These are phyloP conservation scores for Pitta sordida DNA, from an alignment of 2,113 vertebrate species.

Conservation along the genomic window DNA sequence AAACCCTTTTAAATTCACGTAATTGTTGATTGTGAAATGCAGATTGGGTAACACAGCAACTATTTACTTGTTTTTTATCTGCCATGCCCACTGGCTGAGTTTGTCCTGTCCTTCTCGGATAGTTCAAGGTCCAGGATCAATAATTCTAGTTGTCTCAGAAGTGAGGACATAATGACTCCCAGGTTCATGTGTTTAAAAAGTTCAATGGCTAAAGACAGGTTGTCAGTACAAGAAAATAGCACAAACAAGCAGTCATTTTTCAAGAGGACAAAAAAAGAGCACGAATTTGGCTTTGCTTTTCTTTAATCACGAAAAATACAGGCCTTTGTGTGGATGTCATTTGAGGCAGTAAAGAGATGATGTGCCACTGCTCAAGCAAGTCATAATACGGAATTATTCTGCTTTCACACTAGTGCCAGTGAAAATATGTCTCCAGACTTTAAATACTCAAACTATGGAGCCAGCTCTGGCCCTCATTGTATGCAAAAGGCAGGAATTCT, in stretches of 20 bases:
- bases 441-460: background rate
- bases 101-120: background rate
- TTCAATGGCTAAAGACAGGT: background rate
- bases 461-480: background rate
- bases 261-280: background rate
- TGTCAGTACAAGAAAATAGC: background rate
- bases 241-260: background rate
- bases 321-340: background rate
- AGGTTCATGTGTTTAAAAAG: background rate
- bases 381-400: background rate
- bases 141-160: background rate
- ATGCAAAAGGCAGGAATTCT: background rate
- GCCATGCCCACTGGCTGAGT: background rate
- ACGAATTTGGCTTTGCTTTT: background rate
- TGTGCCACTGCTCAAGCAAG: background rate
- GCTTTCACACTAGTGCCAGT: background rate
- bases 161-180: background rate
- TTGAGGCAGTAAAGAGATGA: background rate
- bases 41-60: background rate
- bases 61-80: background rate
- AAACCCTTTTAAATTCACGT: background rate
- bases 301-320: background rate
- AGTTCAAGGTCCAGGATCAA: background rate
- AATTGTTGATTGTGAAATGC: background rate
- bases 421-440: background rate